phyloP scores from a whole-genome alignment of 2,797 vertebrate genomes.

The Enoplosus armatus region DNA sequence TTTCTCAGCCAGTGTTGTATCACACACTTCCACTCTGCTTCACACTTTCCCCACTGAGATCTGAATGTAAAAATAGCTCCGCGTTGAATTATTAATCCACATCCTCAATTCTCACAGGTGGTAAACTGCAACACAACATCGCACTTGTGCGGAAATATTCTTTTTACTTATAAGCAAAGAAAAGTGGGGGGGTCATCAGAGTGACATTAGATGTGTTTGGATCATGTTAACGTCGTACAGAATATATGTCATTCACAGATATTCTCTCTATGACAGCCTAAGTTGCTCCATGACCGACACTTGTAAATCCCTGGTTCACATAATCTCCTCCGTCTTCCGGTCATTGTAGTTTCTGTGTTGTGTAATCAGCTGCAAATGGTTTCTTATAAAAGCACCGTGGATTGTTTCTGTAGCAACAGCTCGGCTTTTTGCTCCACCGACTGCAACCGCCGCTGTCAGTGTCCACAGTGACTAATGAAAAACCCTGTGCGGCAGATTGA shows the following conservation, averaged over 20 bases:
- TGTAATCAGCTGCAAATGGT: conserved; percentile 51
- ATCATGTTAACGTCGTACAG: background rate
- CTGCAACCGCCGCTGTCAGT: conserved; percentile 8
- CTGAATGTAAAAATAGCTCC: conserved; percentile 49
- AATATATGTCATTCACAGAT: background rate
- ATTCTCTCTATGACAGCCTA: background rate
- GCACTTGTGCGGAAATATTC: background rate
- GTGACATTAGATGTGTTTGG: background rate
- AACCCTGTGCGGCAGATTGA: conserved; percentile 20
- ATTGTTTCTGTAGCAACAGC: conserved; percentile 64
- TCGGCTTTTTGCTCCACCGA: conserved; percentile 15
- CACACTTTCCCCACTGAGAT: conserved; percentile 28
- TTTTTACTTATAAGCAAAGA: background rate
- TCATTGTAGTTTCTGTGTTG: conserved; percentile 10
- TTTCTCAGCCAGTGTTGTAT: conserved; percentile 14
- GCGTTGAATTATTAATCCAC: conserved; percentile 69
- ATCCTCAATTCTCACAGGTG: conserved; percentile 44
- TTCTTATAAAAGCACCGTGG: conserved; percentile 49
- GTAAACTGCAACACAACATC: conserved; percentile 7
- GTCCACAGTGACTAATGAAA: conserved; percentile 54
- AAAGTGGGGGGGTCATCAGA: background rate
- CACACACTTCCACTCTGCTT: conserved; percentile 17
- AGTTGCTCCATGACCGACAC: background rate
- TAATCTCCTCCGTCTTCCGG: conserved; percentile 34
- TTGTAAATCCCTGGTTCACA: conserved; percentile 7